Percentiles rank a stretch among this genome's conserved stretches.
phyloP scores from a whole-genome alignment of 2,113 vertebrate genomes.

The Phoxinus phoxinus region DNA sequence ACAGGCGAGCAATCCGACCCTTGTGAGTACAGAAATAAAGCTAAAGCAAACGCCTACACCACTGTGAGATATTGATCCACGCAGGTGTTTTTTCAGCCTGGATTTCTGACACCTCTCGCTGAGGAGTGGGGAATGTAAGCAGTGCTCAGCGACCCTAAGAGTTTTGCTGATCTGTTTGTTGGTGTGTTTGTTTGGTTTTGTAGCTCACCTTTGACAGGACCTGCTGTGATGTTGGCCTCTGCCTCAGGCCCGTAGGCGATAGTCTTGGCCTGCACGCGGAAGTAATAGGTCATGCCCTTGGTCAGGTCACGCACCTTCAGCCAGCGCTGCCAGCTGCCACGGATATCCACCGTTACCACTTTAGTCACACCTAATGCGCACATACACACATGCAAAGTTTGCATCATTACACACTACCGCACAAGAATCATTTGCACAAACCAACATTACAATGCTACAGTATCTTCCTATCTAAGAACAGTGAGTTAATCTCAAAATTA shows the following conservation, averaged over 20 bases:
- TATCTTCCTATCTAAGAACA: neutral
- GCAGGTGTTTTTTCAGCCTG: slow-evolving; percentile 44
- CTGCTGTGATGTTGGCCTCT: slow-evolving; percentile 88
- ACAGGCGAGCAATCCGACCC: neutral
- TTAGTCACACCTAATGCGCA: slow-evolving; percentile 86
- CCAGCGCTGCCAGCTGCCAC: slow-evolving; percentile 92
- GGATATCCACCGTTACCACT: slow-evolving; percentile 93
- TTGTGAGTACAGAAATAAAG: neutral
- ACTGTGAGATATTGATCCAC: slow-evolving; percentile 52
- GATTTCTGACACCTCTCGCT: slow-evolving; percentile 35
- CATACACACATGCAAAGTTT: slow-evolving; percentile 11
- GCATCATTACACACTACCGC: slow-evolving; percentile 8
- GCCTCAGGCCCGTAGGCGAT: slow-evolving; percentile 86
- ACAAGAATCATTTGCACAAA: neutral
- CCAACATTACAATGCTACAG: neutral
- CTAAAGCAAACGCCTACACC: slow-evolving; percentile 9
- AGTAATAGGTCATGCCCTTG: slow-evolving; percentile 86
- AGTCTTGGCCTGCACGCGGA: slow-evolving; percentile 89
- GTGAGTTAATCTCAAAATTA: neutral
- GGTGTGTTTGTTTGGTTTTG: slow-evolving; percentile 12
- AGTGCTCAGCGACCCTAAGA: slow-evolving; percentile 22
- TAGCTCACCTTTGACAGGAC: slow-evolving; percentile 85
- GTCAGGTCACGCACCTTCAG: slow-evolving; percentile 91
- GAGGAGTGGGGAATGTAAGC: slow-evolving; percentile 19
- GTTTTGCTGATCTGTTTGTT: slow-evolving; percentile 39